A percentile compares a stretch with the other conserved stretches of the same genome.
Evolutionary conservation across 2,113 vertebrate genomes (phyloP).

Genomic region (Xiphophorus hellerii): DNA sequence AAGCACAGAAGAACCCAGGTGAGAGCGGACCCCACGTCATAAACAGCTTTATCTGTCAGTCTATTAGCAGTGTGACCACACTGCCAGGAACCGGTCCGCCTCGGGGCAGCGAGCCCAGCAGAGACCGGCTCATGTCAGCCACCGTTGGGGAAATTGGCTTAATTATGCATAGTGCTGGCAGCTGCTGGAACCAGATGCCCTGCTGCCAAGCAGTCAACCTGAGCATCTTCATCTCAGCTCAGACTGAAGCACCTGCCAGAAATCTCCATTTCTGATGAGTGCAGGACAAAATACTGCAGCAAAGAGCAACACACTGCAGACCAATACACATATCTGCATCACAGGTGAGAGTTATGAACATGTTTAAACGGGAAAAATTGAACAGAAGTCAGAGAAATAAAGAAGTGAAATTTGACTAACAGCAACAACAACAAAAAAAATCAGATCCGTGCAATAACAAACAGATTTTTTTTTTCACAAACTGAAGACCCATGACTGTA

Average conservation of each 20-base stretch:
- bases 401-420: background rate
- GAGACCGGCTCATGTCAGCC: conserved; percentile 59
- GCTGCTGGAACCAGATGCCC: conserved; percentile 49
- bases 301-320: background rate
- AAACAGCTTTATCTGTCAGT: conserved; percentile 67
- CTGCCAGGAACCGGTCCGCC: conserved; percentile 57
- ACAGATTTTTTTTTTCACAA: background rate
- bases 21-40: conserved; percentile 54
- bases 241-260: conserved; percentile 32
- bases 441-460: background rate
- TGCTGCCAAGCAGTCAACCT: conserved; percentile 41
- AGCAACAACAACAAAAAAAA: background rate
- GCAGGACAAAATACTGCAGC: background rate
- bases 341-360: background rate
- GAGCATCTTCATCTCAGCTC: conserved; percentile 28
- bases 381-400: background rate
- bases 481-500: background rate
- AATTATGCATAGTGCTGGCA: conserved; percentile 53
- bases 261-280: conserved; percentile 3
- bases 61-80: conserved; percentile 63
- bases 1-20: conserved; percentile 53
- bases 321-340: background rate
- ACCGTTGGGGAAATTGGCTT: conserved; percentile 56
- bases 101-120: conserved; percentile 53
- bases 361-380: background rate